These are phyloP conservation scores for Rhagonycha lutea DNA, from an alignment of 2,888 invertebrate species.

Conservation along the genomic window DNA sequence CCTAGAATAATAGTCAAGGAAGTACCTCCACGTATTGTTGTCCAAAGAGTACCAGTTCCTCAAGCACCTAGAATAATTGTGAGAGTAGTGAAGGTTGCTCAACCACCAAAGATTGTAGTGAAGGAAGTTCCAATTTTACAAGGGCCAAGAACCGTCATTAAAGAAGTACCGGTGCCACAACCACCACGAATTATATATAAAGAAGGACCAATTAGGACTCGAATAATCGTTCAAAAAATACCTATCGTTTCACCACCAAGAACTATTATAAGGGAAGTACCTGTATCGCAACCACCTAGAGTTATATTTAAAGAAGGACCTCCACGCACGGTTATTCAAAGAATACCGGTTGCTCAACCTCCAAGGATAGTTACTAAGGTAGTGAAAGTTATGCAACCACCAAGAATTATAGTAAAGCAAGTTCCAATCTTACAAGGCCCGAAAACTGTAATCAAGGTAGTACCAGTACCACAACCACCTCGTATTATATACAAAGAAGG, in stretches of 20 bases:
- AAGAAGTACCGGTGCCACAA: constrained; percentile 6
- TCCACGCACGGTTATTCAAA: not conserved
- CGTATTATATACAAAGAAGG: constrained; percentile 9
- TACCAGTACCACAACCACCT: constrained; percentile 2
- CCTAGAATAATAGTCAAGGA: constrained; percentile 3
- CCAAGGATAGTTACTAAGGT: not conserved
- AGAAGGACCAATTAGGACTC: constrained; percentile 2
- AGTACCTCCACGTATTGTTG: not conserved
- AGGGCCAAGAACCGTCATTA: constrained; percentile 4
- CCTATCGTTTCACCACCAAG: too few relatives aligned
- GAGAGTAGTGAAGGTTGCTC: not conserved
- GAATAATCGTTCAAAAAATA: not conserved
- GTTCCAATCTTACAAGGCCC: constrained; percentile 1
- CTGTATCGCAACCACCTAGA: not conserved
- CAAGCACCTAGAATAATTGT: not conserved
- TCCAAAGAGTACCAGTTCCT: not conserved
- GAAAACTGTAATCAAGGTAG: not conserved
- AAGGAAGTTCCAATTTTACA: constrained; percentile 7
- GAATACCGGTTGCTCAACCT: not conserved
- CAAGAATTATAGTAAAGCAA: constrained; percentile 5
- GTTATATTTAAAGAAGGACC: constrained; percentile 3
- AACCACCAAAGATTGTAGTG: not conserved
- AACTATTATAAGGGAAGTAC: not conserved
- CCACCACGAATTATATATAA: constrained; percentile 7
- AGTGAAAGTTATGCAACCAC: constrained; percentile 3